A percentile compares a stretch with the other conserved stretches of the same genome.
These are phyloP conservation scores for Microtus montanus DNA, from an alignment of 2,113 vertebrate genomes.

Conservation along the genomic window DNA sequence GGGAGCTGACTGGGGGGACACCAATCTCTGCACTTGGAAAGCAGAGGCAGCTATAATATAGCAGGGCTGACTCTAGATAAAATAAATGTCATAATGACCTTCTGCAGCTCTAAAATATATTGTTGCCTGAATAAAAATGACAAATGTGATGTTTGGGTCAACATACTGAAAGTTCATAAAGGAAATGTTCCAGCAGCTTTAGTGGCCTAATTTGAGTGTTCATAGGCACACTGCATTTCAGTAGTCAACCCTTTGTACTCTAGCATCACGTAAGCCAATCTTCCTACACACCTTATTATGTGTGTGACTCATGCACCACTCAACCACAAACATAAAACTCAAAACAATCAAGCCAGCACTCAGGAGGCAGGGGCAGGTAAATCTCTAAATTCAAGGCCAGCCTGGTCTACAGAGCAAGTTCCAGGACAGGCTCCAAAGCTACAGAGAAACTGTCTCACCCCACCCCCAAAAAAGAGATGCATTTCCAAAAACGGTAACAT, in stretches of 20 bases:
- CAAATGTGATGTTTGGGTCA: not conserved
- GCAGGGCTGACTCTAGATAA: not conserved
- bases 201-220: constrained; percentile 4
- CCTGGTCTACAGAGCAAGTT: too few relatives aligned
- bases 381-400: too few relatives aligned
- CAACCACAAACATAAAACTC: not conserved
- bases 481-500: not conserved
- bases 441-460: too few relatives aligned
- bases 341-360: too few relatives aligned
- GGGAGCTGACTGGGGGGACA: not conserved
- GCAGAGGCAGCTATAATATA: not conserved
- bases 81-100: not conserved
- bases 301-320: not conserved
- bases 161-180: not conserved
- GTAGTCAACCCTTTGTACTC: not conserved
- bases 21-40: not conserved
- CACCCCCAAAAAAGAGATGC: not conserved
- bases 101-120: not conserved
- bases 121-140: constrained; percentile 67
- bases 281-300: not conserved
- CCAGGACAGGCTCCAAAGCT: too few relatives aligned
- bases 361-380: too few relatives aligned
- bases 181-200: not conserved
- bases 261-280: not conserved
- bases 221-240: not conserved